Conservation (phyloP, 2,888 invertebrate genomes). For the Spodoptera littoralis region DNA sequence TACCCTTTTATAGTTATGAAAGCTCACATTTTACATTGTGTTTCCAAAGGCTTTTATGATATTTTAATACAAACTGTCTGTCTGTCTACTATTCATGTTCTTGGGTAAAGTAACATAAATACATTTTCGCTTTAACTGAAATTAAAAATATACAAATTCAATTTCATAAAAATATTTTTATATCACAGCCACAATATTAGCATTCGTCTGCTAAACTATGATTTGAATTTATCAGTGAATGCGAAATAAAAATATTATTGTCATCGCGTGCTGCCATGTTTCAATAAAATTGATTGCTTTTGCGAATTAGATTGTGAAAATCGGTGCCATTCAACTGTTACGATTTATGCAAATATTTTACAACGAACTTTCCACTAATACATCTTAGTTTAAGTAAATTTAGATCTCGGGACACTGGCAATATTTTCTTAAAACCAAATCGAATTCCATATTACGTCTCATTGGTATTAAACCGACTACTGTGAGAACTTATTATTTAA, state of each 20-base stretch:
- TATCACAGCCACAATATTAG: too few relatives aligned
- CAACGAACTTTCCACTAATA: conserved; percentile 2
- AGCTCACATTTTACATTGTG: not conserved
- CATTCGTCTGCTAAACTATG: too few relatives aligned
- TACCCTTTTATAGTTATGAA: conserved; percentile 3
- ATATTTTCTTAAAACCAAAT: not conserved
- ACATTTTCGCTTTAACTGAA: conserved; percentile 10
- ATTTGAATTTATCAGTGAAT: too few relatives aligned
- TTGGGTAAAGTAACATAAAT: not conserved
- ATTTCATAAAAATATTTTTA: not conserved
- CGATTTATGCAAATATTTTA: conserved; percentile 16
- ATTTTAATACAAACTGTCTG: conserved; percentile 19
- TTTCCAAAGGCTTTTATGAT: conserved; percentile 11
- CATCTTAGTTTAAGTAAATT: conserved; percentile 12
- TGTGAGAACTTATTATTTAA: too few relatives aligned
- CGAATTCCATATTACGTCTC: too few relatives aligned
- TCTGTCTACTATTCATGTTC: conserved; percentile 2
- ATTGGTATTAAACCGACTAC: too few relatives aligned
- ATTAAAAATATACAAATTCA: conserved; percentile 3
- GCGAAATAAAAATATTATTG: conserved; percentile 2
- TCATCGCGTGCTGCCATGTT: not conserved
- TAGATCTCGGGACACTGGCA: not conserved
- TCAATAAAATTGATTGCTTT: not conserved
- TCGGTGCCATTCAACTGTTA: not conserved
- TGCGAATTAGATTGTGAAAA: conserved; percentile 2